Evolutionary conservation across 2,797 vertebrate species (phyloP).

Genomic region (Sebastes kiyomatsui): DNA sequence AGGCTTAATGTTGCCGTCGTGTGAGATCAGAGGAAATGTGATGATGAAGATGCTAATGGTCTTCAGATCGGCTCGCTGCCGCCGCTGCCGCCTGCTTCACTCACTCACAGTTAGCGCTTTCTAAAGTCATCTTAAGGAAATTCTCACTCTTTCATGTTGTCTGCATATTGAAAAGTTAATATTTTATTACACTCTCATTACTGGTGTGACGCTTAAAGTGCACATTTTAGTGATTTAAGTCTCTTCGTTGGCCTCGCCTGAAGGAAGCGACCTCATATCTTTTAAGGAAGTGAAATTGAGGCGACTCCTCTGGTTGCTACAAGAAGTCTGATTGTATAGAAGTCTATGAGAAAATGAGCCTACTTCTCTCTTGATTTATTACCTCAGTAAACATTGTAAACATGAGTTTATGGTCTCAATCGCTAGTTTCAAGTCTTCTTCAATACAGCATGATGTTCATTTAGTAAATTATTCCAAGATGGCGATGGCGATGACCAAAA

Average conservation of each 20-base stretch:
- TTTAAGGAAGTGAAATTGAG: too few relatives aligned
- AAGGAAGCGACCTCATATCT: not conserved
- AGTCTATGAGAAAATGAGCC: too few relatives aligned
- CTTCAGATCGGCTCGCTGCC: not conserved
- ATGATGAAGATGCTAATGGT: conserved; percentile 1
- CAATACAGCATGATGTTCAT: too few relatives aligned
- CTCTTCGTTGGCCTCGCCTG: not conserved
- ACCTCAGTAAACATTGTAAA: too few relatives aligned
- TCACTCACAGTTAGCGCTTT: not conserved
- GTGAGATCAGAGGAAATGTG: conserved; percentile 10
- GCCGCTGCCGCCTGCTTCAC: not conserved
- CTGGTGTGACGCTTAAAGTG: not conserved
- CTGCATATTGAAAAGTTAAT: not conserved
- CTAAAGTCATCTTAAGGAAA: too few relatives aligned
- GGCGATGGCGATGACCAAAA: too few relatives aligned
- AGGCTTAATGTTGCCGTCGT: not conserved
- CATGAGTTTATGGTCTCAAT: too few relatives aligned
- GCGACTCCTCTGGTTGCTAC: too few relatives aligned
- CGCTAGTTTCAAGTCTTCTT: too few relatives aligned
- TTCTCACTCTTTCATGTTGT: not conserved
- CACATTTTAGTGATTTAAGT: not conserved
- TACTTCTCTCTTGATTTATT: too few relatives aligned
- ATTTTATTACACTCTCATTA: not conserved
- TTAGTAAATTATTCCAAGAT: too few relatives aligned
- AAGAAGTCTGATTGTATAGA: too few relatives aligned